phyloP scores from a whole-genome alignment of 2,888 invertebrate species.

The Phalera bucephala region DNA sequence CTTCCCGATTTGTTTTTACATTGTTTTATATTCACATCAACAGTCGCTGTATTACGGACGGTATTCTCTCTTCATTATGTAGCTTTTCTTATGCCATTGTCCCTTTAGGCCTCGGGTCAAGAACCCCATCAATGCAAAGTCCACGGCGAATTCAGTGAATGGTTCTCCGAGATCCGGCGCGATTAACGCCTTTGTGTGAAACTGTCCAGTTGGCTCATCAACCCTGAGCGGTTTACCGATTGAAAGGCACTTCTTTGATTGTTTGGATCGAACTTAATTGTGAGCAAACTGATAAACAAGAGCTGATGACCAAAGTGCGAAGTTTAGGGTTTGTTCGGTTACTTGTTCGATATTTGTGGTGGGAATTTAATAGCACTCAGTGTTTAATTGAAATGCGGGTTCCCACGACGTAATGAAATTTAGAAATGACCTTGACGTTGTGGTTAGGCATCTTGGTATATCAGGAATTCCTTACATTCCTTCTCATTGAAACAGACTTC shows the following conservation, averaged over 20 bases:
- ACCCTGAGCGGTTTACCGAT: constrained; percentile 8
- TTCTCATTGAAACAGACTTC: no score
- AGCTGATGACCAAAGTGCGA: background rate
- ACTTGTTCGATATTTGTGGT: background rate
- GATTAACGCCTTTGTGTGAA: constrained; percentile 16
- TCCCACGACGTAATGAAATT: no score
- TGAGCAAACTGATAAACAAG: constrained; percentile 1
- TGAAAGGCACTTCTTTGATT: constrained; percentile 16
- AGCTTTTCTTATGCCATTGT: no score
- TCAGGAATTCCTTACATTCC: no score
- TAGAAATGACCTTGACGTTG: no score
- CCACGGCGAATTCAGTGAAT: constrained; percentile 17
- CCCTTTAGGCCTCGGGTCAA: constrained; percentile 5
- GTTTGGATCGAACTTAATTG: no score
- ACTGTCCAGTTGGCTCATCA: constrained; percentile 12
- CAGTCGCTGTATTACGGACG: no score
- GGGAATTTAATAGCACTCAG: constrained; percentile 11
- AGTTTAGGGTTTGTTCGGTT: constrained; percentile 3
- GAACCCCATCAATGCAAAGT: constrained; percentile 3
- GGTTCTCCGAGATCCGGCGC: constrained; percentile 12
- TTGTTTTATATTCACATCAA: no score
- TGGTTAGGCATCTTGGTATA: no score
- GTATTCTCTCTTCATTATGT: no score
- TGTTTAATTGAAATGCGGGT: no score
- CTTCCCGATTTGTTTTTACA: no score